Base-by-base conservation (phyloP, 2,888 invertebrate species). In the Shargacucullia verbasci region DNA sequence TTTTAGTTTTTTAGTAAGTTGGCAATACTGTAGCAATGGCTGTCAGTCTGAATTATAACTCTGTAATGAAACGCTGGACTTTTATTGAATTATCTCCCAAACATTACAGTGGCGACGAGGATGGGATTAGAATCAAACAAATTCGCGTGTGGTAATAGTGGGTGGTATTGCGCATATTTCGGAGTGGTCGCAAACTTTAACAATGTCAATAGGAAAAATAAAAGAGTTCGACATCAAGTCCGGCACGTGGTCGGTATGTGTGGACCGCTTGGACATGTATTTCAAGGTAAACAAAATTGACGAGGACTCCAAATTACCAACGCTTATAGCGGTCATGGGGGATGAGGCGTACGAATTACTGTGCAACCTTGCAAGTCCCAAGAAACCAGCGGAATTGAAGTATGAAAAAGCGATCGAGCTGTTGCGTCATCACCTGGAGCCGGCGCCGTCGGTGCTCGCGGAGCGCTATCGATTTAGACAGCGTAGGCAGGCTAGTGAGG, bases 321-420 rank as follows among this genome's bases (percentile, higher is more conserved):
- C 68, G 1, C 11, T 70, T 7, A 73, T 70, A 1, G 43, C 73
- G 0, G 39, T 38, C 0, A 60, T 73, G 39, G 73, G 70, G 0
- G 65, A 63, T 11, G 63, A 59, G 10, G 59, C 67, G 0, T 73
- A 70, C 14, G 70, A 70, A 8, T 13, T 72, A 13, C 33, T 69
- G 7, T 41, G 15, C 0, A 60, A 64, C 13, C 37, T 72, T 1
- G 50, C 65, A 0, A 68, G 67, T 37, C 70, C 70, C 8, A 50
- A 43, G n/a, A 68, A 68, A 25, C 68, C 63, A 0, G 20, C 59
- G n/a, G 58, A 65, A 2, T 31, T 66, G 8, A 37, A 25, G 0
- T 64, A 48, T 10, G 34, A 15, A 1, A 15, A 45, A 8, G 64
- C 41, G 3, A 27, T 37, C 0, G 41, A 20, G 0, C 3, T 68